Percentiles rank a stretch among this genome's conserved stretches.
Conservation (phyloP, 2,888 invertebrate species). For the Mystacides longicornis region DNA sequence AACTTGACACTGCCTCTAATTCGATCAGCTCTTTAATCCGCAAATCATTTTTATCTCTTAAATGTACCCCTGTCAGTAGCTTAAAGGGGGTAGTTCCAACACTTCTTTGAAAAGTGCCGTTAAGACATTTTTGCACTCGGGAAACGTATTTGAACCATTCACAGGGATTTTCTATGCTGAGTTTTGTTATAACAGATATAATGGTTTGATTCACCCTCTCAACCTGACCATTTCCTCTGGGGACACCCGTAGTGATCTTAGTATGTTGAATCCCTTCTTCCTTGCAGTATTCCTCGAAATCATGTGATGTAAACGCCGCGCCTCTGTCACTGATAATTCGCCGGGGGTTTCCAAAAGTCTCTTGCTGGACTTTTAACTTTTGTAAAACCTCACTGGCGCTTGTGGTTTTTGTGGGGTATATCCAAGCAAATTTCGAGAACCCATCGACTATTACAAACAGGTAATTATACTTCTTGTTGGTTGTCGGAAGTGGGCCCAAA, state of each 20-base stretch:
- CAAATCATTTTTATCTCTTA: constrained; percentile 27
- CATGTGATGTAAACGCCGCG: constrained; percentile 32
- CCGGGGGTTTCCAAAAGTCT: constrained; percentile 32
- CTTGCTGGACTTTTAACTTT: constrained; percentile 29
- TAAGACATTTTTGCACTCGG: constrained; percentile 27
- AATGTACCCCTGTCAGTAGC: constrained; percentile 27
- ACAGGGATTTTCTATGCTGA: constrained; percentile 29
- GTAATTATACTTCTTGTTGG: constrained; percentile 31
- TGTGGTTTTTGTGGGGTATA: constrained; percentile 31
- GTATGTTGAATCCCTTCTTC: constrained; percentile 31
- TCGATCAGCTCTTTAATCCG: constrained; percentile 10
- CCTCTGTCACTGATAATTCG: constrained; percentile 32
- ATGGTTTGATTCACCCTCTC: constrained; percentile 31
- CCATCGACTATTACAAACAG: constrained; percentile 32
- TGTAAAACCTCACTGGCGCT: constrained; percentile 30
- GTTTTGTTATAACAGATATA: constrained; percentile 31
- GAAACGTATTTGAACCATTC: constrained; percentile 29
- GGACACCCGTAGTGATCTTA: constrained; percentile 29
- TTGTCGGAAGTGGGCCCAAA: constrained; percentile 31
- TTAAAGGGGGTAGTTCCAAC: constrained; percentile 28
- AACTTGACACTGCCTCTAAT: constrained; percentile 15
- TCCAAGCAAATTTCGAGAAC: constrained; percentile 34
- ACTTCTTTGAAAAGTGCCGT: constrained; percentile 28
- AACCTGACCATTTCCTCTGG: constrained; percentile 33
- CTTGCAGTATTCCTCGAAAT: constrained; percentile 32